Evolutionary conservation across 2,797 vertebrate species (phyloP), one percentile per base, ranked within the genome.

Genomic region (Coregonus suidteri): DNA sequence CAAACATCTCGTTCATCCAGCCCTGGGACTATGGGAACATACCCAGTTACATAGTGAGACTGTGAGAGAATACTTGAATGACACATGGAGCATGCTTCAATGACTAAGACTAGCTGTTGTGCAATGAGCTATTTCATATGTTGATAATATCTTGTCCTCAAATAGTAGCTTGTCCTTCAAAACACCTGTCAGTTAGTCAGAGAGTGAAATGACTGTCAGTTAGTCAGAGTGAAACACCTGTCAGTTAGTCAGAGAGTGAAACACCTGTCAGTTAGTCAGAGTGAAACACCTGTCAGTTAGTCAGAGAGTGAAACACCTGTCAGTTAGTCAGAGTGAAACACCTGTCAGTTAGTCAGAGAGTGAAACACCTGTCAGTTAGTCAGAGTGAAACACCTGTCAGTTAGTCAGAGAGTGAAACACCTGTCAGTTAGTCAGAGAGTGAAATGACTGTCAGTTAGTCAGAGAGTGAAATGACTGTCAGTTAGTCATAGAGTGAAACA

Each of bases 1-100:
- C 30, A 0, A 90, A 88, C 73, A 95, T 90, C 88, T 96, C 94
- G 81, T 96, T 97, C 95, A 98, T 95, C 96, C 97, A 98, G 66
- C 96, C 96, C 96, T 97, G 90, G 7, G 66, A 90, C 59, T 18
- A 14, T 83, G n/a, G 71, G 51, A 71, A 30, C 0, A 14, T 6
- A 51, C 16, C 16, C 1, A 51, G n/a, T 20, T 34, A 37, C 16
- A 37, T 15, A 37, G 34, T 2, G 16, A 18, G 16, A 68, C 30
- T 31, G 4, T 6, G 13, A 35, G 3, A 2, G 66, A 37, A 37
- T 6, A 37, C 4, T 1, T 5, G 31, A 37, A 35, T 0, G 31
- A 16, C 1, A 68, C 14, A 6, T 9, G 15, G 66, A 37, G 66
- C 15, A 18, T 4, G 14, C 41, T 25, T 64, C 18, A 68, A 37